These are phyloP conservation scores for Trachelus tabidus DNA, from an alignment of 2,888 invertebrate genomes.

Conservation along the genomic window DNA sequence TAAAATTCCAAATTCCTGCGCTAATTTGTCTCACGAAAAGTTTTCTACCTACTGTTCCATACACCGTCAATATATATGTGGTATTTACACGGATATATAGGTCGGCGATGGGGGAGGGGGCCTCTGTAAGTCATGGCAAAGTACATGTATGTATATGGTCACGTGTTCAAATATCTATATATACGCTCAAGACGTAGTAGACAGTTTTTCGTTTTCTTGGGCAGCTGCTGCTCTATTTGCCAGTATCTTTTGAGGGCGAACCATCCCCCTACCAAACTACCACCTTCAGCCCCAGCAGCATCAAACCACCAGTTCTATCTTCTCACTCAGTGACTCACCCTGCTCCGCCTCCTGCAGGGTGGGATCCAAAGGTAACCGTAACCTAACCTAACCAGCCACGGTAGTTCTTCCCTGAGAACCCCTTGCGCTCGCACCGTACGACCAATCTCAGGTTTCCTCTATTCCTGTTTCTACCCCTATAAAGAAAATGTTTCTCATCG, in stretches of 20 bases:
- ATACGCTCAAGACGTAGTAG: background rate
- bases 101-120: too few species aligned
- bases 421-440: background rate
- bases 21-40: background rate
- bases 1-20: background rate
- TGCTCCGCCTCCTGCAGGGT: background rate
- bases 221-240: background rate
- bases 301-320: background rate
- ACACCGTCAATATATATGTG: too few species aligned
- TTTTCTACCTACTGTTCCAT: background rate
- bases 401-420: background rate
- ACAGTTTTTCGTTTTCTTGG: background rate
- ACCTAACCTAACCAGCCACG: background rate
- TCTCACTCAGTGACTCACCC: background rate
- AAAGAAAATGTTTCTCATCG: slow-evolving; percentile 8
- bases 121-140: too few species aligned
- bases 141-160: background rate
- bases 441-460: slow-evolving; percentile 4
- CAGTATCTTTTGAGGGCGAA: background rate
- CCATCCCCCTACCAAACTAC: background rate
- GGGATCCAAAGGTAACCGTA: background rate
- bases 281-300: background rate
- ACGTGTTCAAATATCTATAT: background rate
- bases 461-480: slow-evolving; percentile 6
- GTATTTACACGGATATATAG: too few species aligned